Evolutionary conservation across 2,888 invertebrate genomes (phyloP), one percentile per base, ranked within the genome.

Genomic region (Patella ulyssiponensis): DNA sequence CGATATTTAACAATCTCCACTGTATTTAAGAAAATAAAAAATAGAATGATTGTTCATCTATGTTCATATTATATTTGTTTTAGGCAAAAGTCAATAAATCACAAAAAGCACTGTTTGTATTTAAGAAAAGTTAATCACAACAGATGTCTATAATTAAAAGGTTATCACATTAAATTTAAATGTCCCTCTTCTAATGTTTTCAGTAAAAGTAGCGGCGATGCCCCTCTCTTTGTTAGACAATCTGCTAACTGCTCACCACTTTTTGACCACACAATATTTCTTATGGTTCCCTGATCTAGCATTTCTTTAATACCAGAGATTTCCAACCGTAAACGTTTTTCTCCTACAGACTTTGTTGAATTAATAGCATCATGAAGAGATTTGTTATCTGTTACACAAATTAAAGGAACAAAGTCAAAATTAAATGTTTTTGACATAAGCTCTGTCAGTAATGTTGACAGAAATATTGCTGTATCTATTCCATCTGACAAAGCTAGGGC

Each of bases 281-380:
- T 64, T 64, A 64, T 23, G 23, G 23, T 23, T 20, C 23, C 4
- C n/a, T 64, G n/a, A 64, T 64, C 64, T 64, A 64, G 9, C 64
- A 64, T 20, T 64, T 64, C 64, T 64, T 64, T 64, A 11, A 64
- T 64, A 64, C 64, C 64, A 9, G 64, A 64, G n/a, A 64, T 64
- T 64, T 64, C 64, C n/a, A 64, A 23, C n/a, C 64, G 20, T 11
- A 64, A 23, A 23, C 20, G 64, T 20, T 64, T 64, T 64, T 64
- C 64, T 20, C 9, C 3, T 11, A 64, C 64, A 64, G n/a, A 23
- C 23, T 64, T 64, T 12, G 64, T 64, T 64, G 64, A 64, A 12
- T 64, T n/a, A 64, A 64, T 64, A 64, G 64, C 64, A 20, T 64
- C 64, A 64, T 64, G 23, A n/a, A 64, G 23, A 9, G 64, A 64